Evolutionary conservation across 2,113 vertebrate genomes (phyloP), one percentile per base, ranked within the genome.

Genomic region (Nothoprocta pentlandii): DNA sequence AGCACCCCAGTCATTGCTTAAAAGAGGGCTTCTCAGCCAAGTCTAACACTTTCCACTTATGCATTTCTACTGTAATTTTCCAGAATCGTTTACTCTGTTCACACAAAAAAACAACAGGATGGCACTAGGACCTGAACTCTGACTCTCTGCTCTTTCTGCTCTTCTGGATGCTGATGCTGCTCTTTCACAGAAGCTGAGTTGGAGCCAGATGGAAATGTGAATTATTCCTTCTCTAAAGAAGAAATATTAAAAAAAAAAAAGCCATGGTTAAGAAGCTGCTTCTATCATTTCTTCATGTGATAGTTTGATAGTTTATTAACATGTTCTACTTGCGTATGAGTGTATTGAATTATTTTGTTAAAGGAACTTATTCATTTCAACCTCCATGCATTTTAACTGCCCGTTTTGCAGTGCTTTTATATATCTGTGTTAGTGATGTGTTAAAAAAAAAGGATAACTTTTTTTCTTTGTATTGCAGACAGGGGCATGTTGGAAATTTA

Each of bases 71-170:
- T 80, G 63, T 63, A 19, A 64, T 95, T 96, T 96, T 87, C 89
- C 94, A 93, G 86, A 66, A 77, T 85, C 61, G 2, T 86, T 91
- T 89, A 74, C 61, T 63, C 61, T 80, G 68, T 70, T 94, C 93
- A 90, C 80, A 58, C 71, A 80, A 90, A 92, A 58, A 97, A 96
- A 49, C 80, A 95, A 95, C 96, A 97, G 95, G 95, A 95, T 97
- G 93, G 89, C 88, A 94, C 71, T 89, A 95, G 83, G 85, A 85
- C 58, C 86, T 91, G 94, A 96, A 95, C 95, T 94, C 86, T 97
- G 96, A 94, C 94, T 95, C 76, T 92, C 75, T 89, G 94, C 93
- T 93, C 32, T 89, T 88, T 90, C 93, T 93, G 95, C 95, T 93
- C 1, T 86, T 93, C 70, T 94, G 85, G 77, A 82, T 93, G 94